Evolutionary conservation across 2,888 invertebrate genomes (phyloP).

Genomic region (Spodoptera exigua): DNA sequence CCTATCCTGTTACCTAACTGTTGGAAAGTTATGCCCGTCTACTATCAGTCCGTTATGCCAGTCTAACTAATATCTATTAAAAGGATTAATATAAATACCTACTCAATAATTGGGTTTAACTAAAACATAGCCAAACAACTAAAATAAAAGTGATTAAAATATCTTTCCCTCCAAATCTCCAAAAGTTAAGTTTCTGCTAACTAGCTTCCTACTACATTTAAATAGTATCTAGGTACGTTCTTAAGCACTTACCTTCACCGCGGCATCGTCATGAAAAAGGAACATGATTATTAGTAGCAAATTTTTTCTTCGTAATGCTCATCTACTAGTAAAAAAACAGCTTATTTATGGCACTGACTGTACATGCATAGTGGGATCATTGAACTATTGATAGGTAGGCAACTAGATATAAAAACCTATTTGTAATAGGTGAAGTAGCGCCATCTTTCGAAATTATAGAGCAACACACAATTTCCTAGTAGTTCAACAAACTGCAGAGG

Average conservation of each 20-base stretch:
- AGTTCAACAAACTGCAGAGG: conserved; percentile 34
- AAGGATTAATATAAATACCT: no score
- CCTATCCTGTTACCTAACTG: no score
- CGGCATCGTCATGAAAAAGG: not conserved
- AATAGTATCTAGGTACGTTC: no score
- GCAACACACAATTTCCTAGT: conserved; percentile 44
- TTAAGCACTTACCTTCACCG: not conserved
- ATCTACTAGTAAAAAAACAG: conserved; percentile 28
- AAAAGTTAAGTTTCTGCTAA: no score
- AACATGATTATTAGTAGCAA: conserved; percentile 10
- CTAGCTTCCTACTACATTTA: no score
- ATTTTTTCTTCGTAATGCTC: conserved; percentile 28
- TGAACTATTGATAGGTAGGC: conserved; percentile 67
- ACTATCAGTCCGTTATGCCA: no score
- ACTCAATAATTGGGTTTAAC: no score
- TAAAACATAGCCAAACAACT: no score
- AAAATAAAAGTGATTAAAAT: no score
- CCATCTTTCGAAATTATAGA: conserved; percentile 68
- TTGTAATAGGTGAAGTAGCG: conserved; percentile 62
- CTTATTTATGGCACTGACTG: conserved; percentile 55
- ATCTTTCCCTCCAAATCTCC: no score
- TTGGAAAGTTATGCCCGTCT: no score
- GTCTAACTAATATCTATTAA: no score
- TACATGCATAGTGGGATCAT: conserved; percentile 64
- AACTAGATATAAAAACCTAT: conserved; percentile 58